A percentile compares a stretch with the other conserved stretches of the same genome.
These are phyloP conservation scores for Conopomorpha cramerella DNA, from an alignment of 1,140 invertebrate genomes.

Conservation along the genomic window DNA sequence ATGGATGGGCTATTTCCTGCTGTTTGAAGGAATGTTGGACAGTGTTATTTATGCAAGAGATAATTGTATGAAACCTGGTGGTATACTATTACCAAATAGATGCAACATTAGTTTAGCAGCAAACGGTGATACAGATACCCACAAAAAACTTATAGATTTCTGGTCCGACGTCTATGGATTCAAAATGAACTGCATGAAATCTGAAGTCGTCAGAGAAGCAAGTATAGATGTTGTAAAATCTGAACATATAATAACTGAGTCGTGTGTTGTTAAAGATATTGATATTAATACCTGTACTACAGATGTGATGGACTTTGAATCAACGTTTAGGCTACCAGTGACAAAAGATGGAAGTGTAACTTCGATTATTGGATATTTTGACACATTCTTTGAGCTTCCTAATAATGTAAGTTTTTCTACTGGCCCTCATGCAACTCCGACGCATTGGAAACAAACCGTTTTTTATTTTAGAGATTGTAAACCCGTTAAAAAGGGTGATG, in stretches of 20 bases:
- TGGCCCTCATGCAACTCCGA: conserved; percentile 73
- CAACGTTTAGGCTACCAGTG: conserved; percentile 76
- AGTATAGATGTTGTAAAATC: conserved; percentile 83
- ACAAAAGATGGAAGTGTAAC: conserved; percentile 77
- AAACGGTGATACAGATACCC: conserved; percentile 82
- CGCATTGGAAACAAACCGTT: conserved; percentile 98
- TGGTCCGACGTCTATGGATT: conserved; percentile 98
- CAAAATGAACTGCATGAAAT: conserved; percentile 93
- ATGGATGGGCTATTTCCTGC: conserved; percentile 99
- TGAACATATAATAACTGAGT: conserved; percentile 77
- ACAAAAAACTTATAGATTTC: conserved; percentile 77
- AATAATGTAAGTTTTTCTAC: conserved; percentile 72
- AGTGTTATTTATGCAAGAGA: conserved; percentile 91
- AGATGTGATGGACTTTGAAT: conserved; percentile 80
- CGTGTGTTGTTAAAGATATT: conserved; percentile 69
- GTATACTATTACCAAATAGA: conserved; percentile 83
- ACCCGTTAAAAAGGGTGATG: conserved; percentile 74
- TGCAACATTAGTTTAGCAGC: conserved; percentile 89
- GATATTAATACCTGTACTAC: conserved; percentile 83
- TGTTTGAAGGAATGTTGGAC: conserved; percentile 98
- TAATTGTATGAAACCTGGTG: conserved; percentile 77
- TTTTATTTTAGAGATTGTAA: conserved; percentile 81
- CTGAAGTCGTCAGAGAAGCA: conserved; percentile 87
- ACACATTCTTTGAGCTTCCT: conserved; percentile 82
- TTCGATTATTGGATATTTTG: conserved; percentile 92